Evolutionary conservation across 2,113 vertebrate species (phyloP), one percentile per base, ranked within the genome.

Genomic region (Bufo bufo): DNA sequence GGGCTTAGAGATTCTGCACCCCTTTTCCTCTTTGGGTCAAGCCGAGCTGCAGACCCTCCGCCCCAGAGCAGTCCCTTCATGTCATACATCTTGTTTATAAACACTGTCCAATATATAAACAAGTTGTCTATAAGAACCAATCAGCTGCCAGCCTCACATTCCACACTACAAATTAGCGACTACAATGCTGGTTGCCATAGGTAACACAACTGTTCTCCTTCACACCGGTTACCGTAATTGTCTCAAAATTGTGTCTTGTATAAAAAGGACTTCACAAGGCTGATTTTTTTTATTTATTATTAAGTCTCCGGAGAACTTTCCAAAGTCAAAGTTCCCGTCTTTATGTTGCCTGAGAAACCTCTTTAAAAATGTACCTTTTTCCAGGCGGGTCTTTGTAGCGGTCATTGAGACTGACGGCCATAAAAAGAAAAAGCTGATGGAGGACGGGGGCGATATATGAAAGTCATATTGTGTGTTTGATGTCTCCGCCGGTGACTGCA

Each of bases 381-480:
- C 45, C 61, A 65, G 61, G 77, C 77, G 11, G 86, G 86, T 74
- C 79, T 82, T 82, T 63, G 69, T 87, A 82, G 17, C 43, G 33
- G 52, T 56, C 61, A 74, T 87, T 87, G 69, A 23, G 61, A 61
- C 52, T 5, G 16, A 11, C 61, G 66, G 69, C 59, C 56, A 75
- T 50, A 82, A 82, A 82, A 87, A 81, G 82, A 54, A 54, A 63
- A 71, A 69, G 63, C 43, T 71, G 82, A 52, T 83, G 45, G 61
- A 23, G 81, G 61, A 65, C 2, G 47, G 63, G 71, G 82, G 12
- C 49, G 23, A 84, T 84, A 33, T 87, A 49, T 72, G 65, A 87
- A 82, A 87, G 86, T 75, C 52, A 14, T 75, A 82, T 82, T 61
- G 85, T 33, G 78, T 47, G 86, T 87, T 77, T 87, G 86, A 87